These are phyloP conservation scores for Eugnorisma glareosa DNA, from an alignment of 2,888 invertebrate species.

Conservation along the genomic window DNA sequence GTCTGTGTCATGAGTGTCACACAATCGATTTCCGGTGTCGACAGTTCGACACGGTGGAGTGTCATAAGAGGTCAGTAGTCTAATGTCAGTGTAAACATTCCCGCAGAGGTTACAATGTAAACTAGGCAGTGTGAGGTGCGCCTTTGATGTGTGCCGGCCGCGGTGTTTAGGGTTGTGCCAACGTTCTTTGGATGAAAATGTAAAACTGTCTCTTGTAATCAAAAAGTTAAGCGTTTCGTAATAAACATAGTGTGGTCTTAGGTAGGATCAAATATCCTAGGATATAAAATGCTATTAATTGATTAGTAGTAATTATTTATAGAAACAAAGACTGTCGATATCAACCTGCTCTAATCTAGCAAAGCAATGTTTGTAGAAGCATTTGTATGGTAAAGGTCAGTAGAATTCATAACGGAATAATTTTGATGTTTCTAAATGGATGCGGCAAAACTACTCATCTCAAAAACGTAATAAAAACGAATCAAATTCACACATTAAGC, in stretches of 20 bases:
- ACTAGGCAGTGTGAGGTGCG: constrained; percentile 80
- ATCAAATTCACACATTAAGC: not conserved
- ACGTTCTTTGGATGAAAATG: constrained; percentile 1
- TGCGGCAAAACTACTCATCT: not conserved
- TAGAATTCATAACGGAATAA: not conserved
- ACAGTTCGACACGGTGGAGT: constrained; percentile 53
- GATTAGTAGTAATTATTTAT: not conserved
- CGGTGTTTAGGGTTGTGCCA: constrained; percentile 76
- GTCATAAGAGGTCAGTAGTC: constrained; percentile 81
- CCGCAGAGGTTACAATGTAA: constrained; percentile 86
- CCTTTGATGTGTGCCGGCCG: constrained; percentile 84
- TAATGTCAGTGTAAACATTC: constrained; percentile 81
- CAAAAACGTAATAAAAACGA: not conserved
- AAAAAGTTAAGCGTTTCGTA: constrained; percentile 6
- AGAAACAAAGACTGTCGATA: not conserved
- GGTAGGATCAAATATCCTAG: not conserved
- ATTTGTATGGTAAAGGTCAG: not conserved
- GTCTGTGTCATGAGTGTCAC: constrained; percentile 53
- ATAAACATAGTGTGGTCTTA: constrained; percentile 3
- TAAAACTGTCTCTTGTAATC: not conserved
- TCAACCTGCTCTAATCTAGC: not conserved
- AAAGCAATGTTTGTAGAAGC: not conserved
- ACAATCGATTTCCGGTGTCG: constrained; percentile 79
- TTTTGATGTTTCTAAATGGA: not conserved
- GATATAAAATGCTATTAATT: not conserved